Base-by-base conservation (phyloP, 1,140 invertebrate species). In the Neodiprion lecontei region DNA sequence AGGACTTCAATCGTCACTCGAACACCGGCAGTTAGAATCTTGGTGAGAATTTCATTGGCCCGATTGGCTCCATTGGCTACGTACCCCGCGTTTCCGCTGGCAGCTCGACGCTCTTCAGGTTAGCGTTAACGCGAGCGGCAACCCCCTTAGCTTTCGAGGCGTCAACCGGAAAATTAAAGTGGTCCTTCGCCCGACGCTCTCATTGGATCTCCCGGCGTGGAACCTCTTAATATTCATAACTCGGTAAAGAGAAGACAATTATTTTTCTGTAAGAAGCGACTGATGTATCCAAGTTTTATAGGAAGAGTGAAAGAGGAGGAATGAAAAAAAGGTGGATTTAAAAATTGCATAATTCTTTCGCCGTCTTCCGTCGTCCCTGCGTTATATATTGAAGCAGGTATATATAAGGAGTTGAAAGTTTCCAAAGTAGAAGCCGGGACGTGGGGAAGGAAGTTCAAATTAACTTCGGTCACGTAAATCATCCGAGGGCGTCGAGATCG, bases 81-180 rank as follows among this genome's bases (percentile, higher is more conserved):
- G n/a, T 61, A 14, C 5, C 11, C 53, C n/a, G 11, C 53, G 53
- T 61, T 0, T 5, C 8, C 53, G 5, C 53, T 17, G n/a, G 53
- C 53, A 61, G 5, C 53, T 61, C 53, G n/a, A 61, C 53, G 53
- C n/a, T 61, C 53, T 17, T 61, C n/a, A 61, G 5, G 53, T 71
- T 71, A 71, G 66, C 75, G 75, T 75, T 78, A 79, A 79, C 74
- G 48, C n/a, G 70, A 48, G 40, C 67, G 12, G 40, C 40, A 47
- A 8, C 21, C 17, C 48, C 28, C 21, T 17, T 11, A 14, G 40
- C 65, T 79, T 74, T 79, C 72, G 75, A 72, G 48, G 76, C 74
- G 79, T 75, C 82, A 80, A 82, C 80, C 82, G 82, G 81, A 84
- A 84, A 84, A 84, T 84, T 84, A 81, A 77, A 84, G 79, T 75